These are phyloP conservation scores for Aix galericulata DNA, from an alignment of 2,113 vertebrate species.

Conservation along the genomic window DNA sequence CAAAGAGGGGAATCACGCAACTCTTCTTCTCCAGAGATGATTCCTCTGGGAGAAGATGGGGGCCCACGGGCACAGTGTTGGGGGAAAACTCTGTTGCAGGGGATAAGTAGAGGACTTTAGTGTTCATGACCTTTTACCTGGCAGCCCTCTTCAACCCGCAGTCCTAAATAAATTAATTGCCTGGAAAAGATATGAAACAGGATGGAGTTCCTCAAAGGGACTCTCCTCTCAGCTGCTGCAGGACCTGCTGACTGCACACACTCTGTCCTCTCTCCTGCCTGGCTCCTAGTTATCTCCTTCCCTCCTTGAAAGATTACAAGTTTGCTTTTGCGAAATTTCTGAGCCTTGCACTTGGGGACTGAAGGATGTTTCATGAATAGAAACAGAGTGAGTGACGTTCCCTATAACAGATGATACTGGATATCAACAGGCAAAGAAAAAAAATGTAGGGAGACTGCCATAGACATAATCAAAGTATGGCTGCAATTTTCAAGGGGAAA, in stretches of 20 bases:
- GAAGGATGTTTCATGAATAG: not conserved
- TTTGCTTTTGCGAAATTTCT: not conserved
- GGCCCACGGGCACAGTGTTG: accelerated
- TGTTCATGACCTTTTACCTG: not conserved
- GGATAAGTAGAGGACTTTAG: not conserved
- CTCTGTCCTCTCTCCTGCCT: not conserved
- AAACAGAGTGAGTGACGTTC: not conserved
- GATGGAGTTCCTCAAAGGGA: not conserved
- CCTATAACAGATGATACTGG: not conserved
- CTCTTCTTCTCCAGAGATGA: not conserved
- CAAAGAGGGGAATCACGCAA: not conserved
- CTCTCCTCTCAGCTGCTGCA: not conserved
- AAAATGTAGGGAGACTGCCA: not conserved
- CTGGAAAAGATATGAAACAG: not conserved
- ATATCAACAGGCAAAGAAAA: not conserved
- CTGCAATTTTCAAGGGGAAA: not conserved
- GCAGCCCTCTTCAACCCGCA: not conserved
- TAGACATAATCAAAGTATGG: not conserved
- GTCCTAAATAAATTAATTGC: not conserved
- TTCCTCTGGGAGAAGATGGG: not conserved
- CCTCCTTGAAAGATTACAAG: accelerated
- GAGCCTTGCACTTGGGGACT: not conserved
- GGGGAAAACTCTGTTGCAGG: not conserved
- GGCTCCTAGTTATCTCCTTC: not conserved
- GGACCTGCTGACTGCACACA: not conserved